Evolutionary conservation across 2,797 vertebrate genomes (phyloP), one percentile per base, ranked within the genome.

Genomic region (Nyctalus aviator): DNA sequence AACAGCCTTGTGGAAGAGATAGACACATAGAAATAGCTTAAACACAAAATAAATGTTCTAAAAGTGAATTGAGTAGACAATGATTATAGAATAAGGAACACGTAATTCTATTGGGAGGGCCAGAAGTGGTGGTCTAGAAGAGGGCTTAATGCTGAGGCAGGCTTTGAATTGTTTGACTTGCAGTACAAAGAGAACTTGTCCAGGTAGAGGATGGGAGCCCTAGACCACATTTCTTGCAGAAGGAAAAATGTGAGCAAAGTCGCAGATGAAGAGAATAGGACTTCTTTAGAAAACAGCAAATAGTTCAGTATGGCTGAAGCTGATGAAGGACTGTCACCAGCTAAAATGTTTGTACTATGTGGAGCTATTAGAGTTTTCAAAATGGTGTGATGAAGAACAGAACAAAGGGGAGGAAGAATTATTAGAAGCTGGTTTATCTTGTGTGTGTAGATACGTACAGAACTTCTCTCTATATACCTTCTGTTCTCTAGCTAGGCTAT

Each of bases 221-320:
- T 66, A 4, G 50, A 23, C 12, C 27, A 32, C 1, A 9, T 68
- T 50, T 11, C 59, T 84, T 79, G 30, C 2, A 48, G 62, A 59
- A 93, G 9, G 48, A 64, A 8, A n/a, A 41, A 20, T 1, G 5
- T 27, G 20, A 93, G 27, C 44, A 76, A 15, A 53, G 4, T 77
- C 15, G 35, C 7, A n/a, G 37, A 9, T 37, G 20, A 72, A 82
- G 37, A 71, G 25, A 66, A 44, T 3, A 73, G 21, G 27, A 25
- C 48, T 92, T 69, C 81, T 88, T 93, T 84, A 30, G 64, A 62
- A 91, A 94, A 82, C 15, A 73, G 30, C 5, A 57, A n/a, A 12
- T 44, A 46, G 20, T 41, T 57, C 21, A 87, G 5, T 87, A 77
- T 27, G 62, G 46, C 59, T 62, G 20, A 64, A 90, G 48, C 25